A percentile compares a stretch with the other conserved stretches of the same genome.
phyloP scores from a whole-genome alignment of 2,797 vertebrate species.

The Nyctalus aviator region DNA sequence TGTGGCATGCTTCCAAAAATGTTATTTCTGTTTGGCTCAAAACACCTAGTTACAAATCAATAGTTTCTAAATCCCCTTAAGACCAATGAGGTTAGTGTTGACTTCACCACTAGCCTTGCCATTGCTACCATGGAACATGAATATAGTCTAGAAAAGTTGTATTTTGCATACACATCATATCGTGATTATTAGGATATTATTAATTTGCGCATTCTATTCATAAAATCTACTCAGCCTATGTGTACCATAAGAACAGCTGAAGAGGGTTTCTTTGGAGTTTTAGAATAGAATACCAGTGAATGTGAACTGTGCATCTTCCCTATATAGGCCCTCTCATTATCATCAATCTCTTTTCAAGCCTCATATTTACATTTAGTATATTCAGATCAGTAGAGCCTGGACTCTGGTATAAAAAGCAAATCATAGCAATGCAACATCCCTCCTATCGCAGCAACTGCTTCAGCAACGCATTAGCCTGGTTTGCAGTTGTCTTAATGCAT shows the following conservation, averaged over 20 bases:
- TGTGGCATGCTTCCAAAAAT: constrained; percentile 25
- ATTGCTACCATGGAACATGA: neutral
- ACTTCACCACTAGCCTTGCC: neutral
- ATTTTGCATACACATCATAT: neutral
- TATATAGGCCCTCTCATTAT: neutral
- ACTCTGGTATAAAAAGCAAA: neutral
- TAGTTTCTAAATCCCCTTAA: neutral
- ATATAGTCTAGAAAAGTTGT: neutral
- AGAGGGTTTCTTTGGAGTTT: neutral
- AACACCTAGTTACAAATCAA: neutral
- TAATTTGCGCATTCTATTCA: neutral
- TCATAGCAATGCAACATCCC: neutral
- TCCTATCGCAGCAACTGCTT: neutral
- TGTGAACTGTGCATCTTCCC: neutral
- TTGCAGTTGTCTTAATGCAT: neutral
- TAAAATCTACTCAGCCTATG: neutral
- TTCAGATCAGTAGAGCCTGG: neutral
- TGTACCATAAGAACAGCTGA: neutral
- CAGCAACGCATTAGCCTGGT: neutral
- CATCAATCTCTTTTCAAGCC: neutral
- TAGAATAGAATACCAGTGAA: neutral
- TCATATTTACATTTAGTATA: neutral
- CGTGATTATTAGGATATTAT: neutral
- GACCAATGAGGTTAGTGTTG: neutral
- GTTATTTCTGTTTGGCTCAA: constrained; percentile 33